Conservation (phyloP, 2,888 invertebrate genomes). For the Rotaria socialis region DNA sequence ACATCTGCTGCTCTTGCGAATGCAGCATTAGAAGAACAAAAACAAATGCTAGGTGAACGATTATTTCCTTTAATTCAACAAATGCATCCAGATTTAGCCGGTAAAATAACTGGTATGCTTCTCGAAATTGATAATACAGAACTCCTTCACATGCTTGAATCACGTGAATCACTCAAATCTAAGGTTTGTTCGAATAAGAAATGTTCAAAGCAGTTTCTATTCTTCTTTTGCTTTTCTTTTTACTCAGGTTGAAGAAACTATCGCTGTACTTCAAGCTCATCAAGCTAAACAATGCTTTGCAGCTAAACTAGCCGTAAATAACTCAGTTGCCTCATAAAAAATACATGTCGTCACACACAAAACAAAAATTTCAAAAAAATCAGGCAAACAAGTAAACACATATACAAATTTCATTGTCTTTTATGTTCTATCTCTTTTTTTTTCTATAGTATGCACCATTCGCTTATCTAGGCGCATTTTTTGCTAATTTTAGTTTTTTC, state of each 20-base stretch:
- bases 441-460: background rate
- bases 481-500: background rate
- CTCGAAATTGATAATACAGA: constrained; percentile 97
- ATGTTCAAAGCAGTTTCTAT: background rate
- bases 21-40: constrained; percentile 70
- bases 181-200: background rate
- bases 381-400: background rate
- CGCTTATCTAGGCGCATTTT: background rate
- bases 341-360: too few relatives aligned
- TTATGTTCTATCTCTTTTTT: background rate
- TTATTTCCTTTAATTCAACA: constrained; percentile 83
- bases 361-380: background rate
- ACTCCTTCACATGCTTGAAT: constrained; percentile 64
- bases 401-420: background rate
- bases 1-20: constrained; percentile 40
- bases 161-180: constrained; percentile 38
- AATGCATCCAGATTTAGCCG: constrained; percentile 87
- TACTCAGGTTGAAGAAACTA: constrained; percentile 40
- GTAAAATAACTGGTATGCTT: constrained; percentile 97
- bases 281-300: too few relatives aligned
- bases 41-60: constrained; percentile 97
- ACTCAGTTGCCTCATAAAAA: background rate
- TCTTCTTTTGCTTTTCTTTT: background rate
- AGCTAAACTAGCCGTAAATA: background rate
- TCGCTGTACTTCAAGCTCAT: constrained; percentile 45